A percentile compares a stretch with the other conserved stretches of the same genome.
These are phyloP conservation scores for Micromys minutus DNA, from an alignment of 2,113 vertebrate genomes.

Conservation along the genomic window DNA sequence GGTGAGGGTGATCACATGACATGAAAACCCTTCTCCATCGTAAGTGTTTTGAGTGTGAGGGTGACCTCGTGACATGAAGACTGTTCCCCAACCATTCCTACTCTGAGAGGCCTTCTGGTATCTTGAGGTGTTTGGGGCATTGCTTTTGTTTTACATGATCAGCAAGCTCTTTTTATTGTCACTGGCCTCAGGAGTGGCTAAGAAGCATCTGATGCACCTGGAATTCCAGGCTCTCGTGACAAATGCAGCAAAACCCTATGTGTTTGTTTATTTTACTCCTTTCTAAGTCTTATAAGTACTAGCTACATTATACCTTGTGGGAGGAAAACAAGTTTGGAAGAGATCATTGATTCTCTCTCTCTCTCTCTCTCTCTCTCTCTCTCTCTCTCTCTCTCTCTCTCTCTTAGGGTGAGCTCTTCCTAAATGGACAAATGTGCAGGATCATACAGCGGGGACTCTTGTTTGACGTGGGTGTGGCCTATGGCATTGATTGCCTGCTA, in stretches of 20 bases:
- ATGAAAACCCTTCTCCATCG: too few relatives aligned
- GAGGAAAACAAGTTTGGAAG: not conserved
- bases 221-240: not conserved
- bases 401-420: constrained; percentile 90
- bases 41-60: not conserved
- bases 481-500: constrained; percentile 94
- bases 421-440: constrained; percentile 88
- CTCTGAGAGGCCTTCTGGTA: not conserved
- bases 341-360: not conserved
- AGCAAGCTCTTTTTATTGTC: not conserved
- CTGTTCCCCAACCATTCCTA: not conserved
- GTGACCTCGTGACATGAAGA: accelerated
- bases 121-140: not conserved
- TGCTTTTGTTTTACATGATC: not conserved
- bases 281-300: not conserved
- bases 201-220: not conserved
- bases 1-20: not conserved
- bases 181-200: not conserved
- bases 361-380: not conserved
- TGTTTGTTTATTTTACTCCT: not conserved
- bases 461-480: constrained; percentile 90
- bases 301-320: not conserved
- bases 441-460: constrained; percentile 90
- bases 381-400: not conserved
- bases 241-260: not conserved